Evolutionary conservation across 2,888 invertebrate species (phyloP).

Genomic region (Eristalis pertinax): DNA sequence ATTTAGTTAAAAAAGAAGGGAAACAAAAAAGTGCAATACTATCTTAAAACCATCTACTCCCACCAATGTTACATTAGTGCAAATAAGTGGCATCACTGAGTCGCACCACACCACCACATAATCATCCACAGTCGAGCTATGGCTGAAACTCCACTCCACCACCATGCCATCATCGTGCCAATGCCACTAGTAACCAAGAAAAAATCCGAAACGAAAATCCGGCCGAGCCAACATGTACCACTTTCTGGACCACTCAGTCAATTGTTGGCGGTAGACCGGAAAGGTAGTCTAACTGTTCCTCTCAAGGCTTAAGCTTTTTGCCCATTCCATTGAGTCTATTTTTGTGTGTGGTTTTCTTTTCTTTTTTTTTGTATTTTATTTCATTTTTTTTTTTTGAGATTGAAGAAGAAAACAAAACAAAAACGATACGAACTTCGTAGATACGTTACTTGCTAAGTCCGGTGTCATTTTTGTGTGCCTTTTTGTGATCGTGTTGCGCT

Average conservation of each 20-base stretch:
- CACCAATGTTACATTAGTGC: neutral
- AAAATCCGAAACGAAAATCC: slow-evolving; percentile 67
- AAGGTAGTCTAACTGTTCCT: slow-evolving; percentile 54
- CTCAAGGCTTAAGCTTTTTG: neutral
- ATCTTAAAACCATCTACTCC: neutral
- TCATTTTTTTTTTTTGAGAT: too few relatives aligned
- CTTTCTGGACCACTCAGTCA: slow-evolving; percentile 72
- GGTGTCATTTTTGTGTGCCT: neutral
- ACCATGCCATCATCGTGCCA: slow-evolving; percentile 3
- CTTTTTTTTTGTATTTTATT: too few relatives aligned
- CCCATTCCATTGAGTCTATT: slow-evolving; percentile 1
- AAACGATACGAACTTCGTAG: slow-evolving; percentile 35
- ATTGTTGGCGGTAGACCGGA: slow-evolving; percentile 68
- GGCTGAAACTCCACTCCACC: slow-evolving; percentile 39
- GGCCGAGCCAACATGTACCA: slow-evolving; percentile 67
- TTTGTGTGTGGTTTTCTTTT: neutral
- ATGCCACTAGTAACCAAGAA: slow-evolving; percentile 70
- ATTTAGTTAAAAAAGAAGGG: too few relatives aligned
- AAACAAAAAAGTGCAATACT: neutral
- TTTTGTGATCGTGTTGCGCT: neutral
- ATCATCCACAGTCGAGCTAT: slow-evolving; percentile 17
- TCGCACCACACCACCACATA: slow-evolving; percentile 24
- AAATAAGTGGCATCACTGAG: slow-evolving; percentile 53
- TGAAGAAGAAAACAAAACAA: slow-evolving; percentile 8
- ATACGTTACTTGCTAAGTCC: neutral